These are phyloP conservation scores for Mactromeris polynyma DNA, from an alignment of 2,888 invertebrate species.

Conservation along the genomic window DNA sequence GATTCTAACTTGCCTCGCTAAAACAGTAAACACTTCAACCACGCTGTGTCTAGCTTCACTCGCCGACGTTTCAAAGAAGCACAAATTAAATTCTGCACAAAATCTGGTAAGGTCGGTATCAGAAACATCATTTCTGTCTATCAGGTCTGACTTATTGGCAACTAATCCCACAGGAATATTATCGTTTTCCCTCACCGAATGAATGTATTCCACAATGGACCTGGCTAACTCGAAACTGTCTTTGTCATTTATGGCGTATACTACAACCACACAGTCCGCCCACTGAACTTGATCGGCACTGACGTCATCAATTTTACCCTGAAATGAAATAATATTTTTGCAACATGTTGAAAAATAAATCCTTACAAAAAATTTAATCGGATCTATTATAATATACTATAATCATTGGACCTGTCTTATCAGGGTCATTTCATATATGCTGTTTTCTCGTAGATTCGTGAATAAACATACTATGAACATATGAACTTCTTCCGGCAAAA, in stretches of 20 bases:
- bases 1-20: conserved; percentile 74
- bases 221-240: conserved; percentile 76
- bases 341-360: no score
- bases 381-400: no score
- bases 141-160: conserved; percentile 82
- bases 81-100: conserved; percentile 75
- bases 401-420: no score
- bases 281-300: conserved; percentile 77
- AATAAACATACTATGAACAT: no score
- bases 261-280: conserved; percentile 82
- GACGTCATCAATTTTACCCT: conserved; percentile 51
- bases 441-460: no score
- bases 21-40: conserved; percentile 72
- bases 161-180: conserved; percentile 77
- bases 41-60: conserved; percentile 79
- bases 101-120: conserved; percentile 75
- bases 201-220: conserved; percentile 72
- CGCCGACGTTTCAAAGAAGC: conserved; percentile 78
- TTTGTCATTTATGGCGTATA: conserved; percentile 80
- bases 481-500: no score
- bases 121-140: conserved; percentile 78
- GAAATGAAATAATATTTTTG: no score
- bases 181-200: conserved; percentile 72
- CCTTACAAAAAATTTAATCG: no score
- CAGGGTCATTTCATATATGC: no score